Percentiles rank a stretch among this genome's conserved stretches.
phyloP scores from a whole-genome alignment of 1,140 invertebrate species.

The Periplaneta americana region DNA sequence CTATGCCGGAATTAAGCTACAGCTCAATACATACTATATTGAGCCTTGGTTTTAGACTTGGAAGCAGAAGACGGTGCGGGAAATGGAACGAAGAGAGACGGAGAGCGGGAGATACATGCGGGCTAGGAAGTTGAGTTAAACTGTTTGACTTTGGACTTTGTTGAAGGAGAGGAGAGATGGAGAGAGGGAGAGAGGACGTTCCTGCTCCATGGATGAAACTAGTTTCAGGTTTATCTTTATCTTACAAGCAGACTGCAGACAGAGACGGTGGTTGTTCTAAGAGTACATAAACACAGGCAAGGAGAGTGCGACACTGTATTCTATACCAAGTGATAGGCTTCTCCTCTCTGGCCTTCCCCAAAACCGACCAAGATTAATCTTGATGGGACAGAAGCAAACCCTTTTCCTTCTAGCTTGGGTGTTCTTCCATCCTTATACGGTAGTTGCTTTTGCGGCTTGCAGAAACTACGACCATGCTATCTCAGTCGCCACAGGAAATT shows the following conservation, averaged over 20 bases:
- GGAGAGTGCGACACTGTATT: not conserved
- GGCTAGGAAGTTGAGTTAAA: not conserved
- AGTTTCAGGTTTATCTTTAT: not conserved
- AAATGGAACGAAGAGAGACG: too few relatives aligned
- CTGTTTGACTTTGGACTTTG: not conserved
- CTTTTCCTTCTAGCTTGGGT: not conserved
- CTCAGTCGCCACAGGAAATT: too few relatives aligned
- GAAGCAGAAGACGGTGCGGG: not conserved
- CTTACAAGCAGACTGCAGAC: not conserved
- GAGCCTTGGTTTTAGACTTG: not conserved
- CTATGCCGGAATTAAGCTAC: not conserved
- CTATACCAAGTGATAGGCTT: not conserved
- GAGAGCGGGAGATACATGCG: not conserved
- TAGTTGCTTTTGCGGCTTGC: too few relatives aligned
- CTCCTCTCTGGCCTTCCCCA: not conserved
- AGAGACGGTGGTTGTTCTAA: not conserved
- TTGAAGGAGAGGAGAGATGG: not conserved
- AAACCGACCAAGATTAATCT: not conserved
- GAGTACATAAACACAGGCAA: not conserved
- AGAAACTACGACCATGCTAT: too few relatives aligned
- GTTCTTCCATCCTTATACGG: not conserved
- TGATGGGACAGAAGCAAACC: not conserved
- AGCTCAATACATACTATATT: not conserved
- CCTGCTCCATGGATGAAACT: too few relatives aligned
- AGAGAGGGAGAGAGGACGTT: too few relatives aligned